phyloP scores from a whole-genome alignment of 1,140 invertebrate genomes.

The Tetramorium alpestre region DNA sequence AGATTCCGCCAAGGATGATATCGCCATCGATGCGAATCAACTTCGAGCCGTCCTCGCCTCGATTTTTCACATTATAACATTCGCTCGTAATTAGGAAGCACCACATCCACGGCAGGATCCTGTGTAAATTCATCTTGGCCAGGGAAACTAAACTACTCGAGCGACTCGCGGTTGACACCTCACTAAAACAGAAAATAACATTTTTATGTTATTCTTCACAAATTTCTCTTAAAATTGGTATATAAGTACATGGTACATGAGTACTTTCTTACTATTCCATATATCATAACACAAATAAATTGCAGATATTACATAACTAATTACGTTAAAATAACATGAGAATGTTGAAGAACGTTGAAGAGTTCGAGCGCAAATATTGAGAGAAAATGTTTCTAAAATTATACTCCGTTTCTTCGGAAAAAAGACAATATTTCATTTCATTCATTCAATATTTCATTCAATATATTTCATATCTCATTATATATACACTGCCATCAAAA shows the following conservation, averaged over 20 bases:
- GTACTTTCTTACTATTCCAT: neutral
- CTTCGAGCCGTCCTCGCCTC: slow-evolving; percentile 79
- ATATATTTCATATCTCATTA: too few species aligned
- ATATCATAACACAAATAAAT: neutral
- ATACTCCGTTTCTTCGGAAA: neutral
- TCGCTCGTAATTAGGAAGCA: slow-evolving; percentile 68
- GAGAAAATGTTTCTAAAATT: neutral
- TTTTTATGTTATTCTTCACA: neutral
- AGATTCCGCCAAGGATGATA: slow-evolving; percentile 90
- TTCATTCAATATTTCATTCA: neutral
- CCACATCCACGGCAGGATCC: slow-evolving; percentile 70
- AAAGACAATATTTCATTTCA: neutral
- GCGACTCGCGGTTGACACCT: slow-evolving; percentile 14
- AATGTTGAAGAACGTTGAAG: neutral
- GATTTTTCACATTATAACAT: slow-evolving; percentile 72
- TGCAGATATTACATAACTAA: neutral
- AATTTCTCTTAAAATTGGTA: neutral
- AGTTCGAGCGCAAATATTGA: neutral
- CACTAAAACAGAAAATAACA: slow-evolving; percentile 15
- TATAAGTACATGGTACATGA: neutral
- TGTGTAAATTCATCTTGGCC: slow-evolving; percentile 68
- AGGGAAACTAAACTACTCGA: neutral
- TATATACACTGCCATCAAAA: too few species aligned
- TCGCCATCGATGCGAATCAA: slow-evolving; percentile 87
- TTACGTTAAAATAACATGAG: neutral